phyloP scores from a whole-genome alignment of 2,113 vertebrate species.

The Prionailurus viverrinus region DNA sequence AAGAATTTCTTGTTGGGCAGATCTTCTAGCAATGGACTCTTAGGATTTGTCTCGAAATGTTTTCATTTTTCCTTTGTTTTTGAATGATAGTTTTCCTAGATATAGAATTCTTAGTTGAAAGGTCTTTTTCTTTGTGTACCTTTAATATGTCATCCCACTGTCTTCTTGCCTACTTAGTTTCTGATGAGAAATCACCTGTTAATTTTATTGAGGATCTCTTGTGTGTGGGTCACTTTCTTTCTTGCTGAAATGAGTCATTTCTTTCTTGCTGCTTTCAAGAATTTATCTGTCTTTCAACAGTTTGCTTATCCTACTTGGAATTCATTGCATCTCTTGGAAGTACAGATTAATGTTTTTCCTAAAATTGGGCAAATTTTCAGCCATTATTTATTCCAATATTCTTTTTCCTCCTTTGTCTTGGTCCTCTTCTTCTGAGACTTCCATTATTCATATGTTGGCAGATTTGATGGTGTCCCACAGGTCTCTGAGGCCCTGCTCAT shows the following conservation, averaged over 20 bases:
- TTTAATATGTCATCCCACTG: not conserved
- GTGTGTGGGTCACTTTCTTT: not conserved
- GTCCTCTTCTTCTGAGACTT: not conserved
- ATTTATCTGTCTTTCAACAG: not conserved
- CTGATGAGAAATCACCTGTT: not conserved
- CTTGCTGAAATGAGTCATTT: not conserved
- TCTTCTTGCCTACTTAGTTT: not conserved
- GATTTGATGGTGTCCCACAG: not conserved
- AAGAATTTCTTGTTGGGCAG: not conserved
- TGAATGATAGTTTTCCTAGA: not conserved
- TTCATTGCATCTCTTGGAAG: not conserved
- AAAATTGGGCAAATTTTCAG: not conserved
- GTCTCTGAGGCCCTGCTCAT: not conserved
- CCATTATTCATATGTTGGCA: not conserved
- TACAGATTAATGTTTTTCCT: not conserved
- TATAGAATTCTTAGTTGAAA: not conserved
- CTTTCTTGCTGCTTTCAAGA: not conserved
- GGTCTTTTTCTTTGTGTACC: not conserved
- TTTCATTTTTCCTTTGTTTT: not conserved
- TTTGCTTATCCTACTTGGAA: not conserved
- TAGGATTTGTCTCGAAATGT: not conserved
- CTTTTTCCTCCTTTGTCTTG: not conserved
- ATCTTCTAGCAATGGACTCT: not conserved
- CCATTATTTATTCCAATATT: not conserved
- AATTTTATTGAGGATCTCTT: not conserved